Base-by-base conservation (phyloP, 2,113 vertebrate genomes). In the Forbesichthys agassizii region DNA sequence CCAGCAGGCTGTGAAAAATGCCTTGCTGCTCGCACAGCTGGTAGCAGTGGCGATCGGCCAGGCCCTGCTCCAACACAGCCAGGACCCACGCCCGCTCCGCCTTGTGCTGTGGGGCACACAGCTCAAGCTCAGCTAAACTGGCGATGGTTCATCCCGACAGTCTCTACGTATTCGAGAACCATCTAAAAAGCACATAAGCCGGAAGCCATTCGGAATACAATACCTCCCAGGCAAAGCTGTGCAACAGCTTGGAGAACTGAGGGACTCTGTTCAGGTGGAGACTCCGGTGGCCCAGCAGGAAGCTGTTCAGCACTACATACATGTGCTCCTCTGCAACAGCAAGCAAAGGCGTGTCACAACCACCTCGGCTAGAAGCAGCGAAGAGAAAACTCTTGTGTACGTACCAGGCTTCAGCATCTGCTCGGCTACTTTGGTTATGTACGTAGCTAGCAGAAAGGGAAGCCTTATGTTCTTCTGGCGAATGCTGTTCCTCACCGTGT, bases 171-270 rank as follows among this genome's bases (percentile, higher is more conserved):
- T 27, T 27, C 27, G 27, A 27, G 27, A 27, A 27, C 27, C 27
- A 27, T 3, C 27, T 27, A 27, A 27, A 27, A 27, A 27, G 27
- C 27, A 27, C 27, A 27, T 2, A 27, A 3, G 2, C 27, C 27
- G 27, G 27, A 2, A 27, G 27, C 27, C 27, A 27, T 27, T 27
- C 27, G 13, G 9, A 10, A 53, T 1, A 4, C 3, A 27, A 63
- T 91, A 98, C 96, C 96, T 98, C 93, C 0, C 94, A 80, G 85
- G 97, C 94, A 48, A 93, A 96, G 86, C 95, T 95, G 82, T 94
- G 97, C 86, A 99, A 98, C 61, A 98, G 89, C 78, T 94, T 95
- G 89, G 95, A 98, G 92, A 98, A 98, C 18, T 93, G 95, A 0
- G 98, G 97, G 48, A 98, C 91, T 81, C 95, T 95, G 84, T 80